phyloP scores from a whole-genome alignment of 2,797 vertebrate species.

The Phataginus tricuspis region DNA sequence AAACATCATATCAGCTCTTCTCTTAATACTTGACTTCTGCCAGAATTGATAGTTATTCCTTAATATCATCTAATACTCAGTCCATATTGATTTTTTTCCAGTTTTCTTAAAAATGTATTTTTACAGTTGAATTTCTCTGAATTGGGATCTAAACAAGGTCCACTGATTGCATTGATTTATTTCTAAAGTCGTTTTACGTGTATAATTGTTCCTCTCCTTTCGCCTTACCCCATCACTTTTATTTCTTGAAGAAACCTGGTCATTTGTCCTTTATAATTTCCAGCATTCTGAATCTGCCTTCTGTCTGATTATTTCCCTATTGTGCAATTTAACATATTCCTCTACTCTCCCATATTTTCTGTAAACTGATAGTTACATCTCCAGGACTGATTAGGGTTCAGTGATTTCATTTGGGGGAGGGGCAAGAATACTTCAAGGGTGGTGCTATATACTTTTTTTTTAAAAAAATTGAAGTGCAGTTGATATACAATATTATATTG shows the following conservation, averaged over 20 bases:
- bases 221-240: not conserved
- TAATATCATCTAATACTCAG: not conserved
- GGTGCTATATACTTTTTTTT: not conserved
- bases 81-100: not conserved
- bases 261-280: slow-evolving; percentile 11
- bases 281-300: not conserved
- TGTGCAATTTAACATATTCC: not conserved
- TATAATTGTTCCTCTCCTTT: not conserved
- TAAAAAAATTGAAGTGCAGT: too few species aligned
- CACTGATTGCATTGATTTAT: not conserved
- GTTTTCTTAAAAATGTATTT: slow-evolving; percentile 5
- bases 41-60: not conserved
- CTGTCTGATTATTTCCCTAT: not conserved
- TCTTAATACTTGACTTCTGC: not conserved
- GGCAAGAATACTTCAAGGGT: not conserved
- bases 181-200: slow-evolving; percentile 18
- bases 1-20: not conserved
- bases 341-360: not conserved
- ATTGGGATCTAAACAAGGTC: not conserved
- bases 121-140: slow-evolving; percentile 9
- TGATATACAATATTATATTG: too few species aligned
- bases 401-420: not conserved
- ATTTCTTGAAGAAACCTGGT: slow-evolving; percentile 18
- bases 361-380: not conserved
- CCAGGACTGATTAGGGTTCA: not conserved